Conservation (phyloP, 2,113 vertebrate genomes). For the Oreotrochilus melanogaster region DNA sequence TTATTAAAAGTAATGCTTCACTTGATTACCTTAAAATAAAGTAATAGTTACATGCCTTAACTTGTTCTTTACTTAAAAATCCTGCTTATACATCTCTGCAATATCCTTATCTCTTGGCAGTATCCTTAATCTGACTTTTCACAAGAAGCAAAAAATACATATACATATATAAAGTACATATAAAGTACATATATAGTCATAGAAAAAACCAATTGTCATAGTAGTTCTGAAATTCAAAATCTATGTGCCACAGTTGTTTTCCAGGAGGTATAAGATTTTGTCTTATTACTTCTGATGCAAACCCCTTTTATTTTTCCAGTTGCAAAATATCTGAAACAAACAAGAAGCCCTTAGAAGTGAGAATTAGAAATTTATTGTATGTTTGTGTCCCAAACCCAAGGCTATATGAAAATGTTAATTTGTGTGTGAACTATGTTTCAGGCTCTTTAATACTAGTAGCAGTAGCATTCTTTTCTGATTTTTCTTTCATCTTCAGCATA, state of each 20-base stretch:
- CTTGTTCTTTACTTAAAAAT: background rate
- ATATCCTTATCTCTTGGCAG: background rate
- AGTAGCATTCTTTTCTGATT: slow-evolving; percentile 57
- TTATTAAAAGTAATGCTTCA: background rate
- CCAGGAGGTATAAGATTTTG: background rate
- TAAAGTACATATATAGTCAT: background rate
- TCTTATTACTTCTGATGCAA: background rate
- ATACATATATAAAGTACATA: no score
- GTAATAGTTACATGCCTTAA: background rate
- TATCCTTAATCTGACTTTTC: background rate
- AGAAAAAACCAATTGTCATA: background rate
- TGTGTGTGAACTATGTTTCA: background rate
- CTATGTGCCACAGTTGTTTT: background rate
- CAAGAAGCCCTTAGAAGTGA: background rate
- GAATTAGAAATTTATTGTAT: background rate
- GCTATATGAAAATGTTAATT: background rate
- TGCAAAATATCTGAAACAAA: background rate
- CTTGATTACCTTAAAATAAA: background rate
- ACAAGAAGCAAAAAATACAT: background rate
- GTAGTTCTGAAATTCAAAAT: background rate
- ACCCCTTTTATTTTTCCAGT: background rate
- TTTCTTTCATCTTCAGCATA: slow-evolving; percentile 46
- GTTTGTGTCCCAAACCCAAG: background rate
- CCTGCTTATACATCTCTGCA: background rate
- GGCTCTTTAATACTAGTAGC: slow-evolving; percentile 6